phyloP scores from a whole-genome alignment of 2,797 vertebrate species.

The Amblyopsis hoosieri region DNA sequence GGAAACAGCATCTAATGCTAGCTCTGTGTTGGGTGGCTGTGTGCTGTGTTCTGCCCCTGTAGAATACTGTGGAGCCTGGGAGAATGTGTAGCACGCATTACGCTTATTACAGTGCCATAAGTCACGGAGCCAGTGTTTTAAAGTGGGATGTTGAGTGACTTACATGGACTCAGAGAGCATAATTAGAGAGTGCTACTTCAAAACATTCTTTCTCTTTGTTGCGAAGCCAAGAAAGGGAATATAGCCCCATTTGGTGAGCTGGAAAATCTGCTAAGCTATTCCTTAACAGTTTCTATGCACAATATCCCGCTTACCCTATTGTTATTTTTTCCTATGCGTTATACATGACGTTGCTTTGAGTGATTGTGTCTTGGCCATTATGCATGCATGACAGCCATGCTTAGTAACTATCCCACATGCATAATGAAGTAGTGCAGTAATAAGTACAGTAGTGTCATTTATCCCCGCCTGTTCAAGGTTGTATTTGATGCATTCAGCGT shows the following conservation, averaged over 20 bases:
- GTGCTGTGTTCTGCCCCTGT: slow-evolving; percentile 9
- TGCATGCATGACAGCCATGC: slow-evolving; percentile 61
- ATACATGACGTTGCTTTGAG: slow-evolving; percentile 51
- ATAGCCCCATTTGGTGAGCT: slow-evolving; percentile 49
- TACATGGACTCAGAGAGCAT: slow-evolving; percentile 50
- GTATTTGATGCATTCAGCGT: slow-evolving; percentile 76
- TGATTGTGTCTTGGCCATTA: slow-evolving; percentile 58
- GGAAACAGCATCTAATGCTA: slow-evolving; percentile 79
- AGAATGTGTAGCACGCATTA: slow-evolving; percentile 31
- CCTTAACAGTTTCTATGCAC: slow-evolving; percentile 14
- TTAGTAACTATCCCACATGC: slow-evolving; percentile 70
- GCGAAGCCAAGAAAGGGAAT: slow-evolving; percentile 60
- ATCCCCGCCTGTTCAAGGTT: slow-evolving; percentile 72
- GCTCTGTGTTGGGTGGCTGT: slow-evolving; percentile 63
- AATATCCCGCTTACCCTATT: slow-evolving; percentile 7
- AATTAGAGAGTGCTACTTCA: slow-evolving; percentile 58
- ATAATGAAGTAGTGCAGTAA: slow-evolving; percentile 68
- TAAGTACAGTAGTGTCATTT: slow-evolving; percentile 72
- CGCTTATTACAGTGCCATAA: slow-evolving; percentile 61
- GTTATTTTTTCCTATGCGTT: slow-evolving; percentile 33
- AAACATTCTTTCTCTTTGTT: slow-evolving; percentile 58
- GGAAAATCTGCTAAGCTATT: slow-evolving; percentile 37
- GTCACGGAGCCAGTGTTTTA: slow-evolving; percentile 70
- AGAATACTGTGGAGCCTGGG: slow-evolving; percentile 41
- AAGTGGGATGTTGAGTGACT: slow-evolving; percentile 59